Conservation (phyloP, 2,888 invertebrate species). For the Escarpia spicata region DNA sequence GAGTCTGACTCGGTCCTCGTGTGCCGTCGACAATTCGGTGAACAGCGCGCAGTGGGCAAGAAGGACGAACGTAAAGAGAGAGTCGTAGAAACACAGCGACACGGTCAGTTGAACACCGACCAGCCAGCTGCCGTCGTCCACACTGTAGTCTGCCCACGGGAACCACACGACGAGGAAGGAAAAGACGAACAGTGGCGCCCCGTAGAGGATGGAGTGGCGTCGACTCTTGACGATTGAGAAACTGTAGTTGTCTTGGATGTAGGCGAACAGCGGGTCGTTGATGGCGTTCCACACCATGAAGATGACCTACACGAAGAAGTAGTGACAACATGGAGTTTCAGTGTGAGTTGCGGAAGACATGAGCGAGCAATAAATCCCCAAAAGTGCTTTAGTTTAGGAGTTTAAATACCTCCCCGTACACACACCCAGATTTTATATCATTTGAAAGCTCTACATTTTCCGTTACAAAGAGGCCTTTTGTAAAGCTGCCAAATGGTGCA, state of each 20-base stretch:
- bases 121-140: constrained; percentile 47
- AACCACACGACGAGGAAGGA: constrained; percentile 65
- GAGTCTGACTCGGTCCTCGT: constrained; percentile 57
- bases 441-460: too few relatives aligned
- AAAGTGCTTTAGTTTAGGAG: too few relatives aligned
- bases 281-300: constrained; percentile 68
- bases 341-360: neutral
- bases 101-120: constrained; percentile 66
- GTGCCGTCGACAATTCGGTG: constrained; percentile 60
- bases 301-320: constrained; percentile 50
- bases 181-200: constrained; percentile 63
- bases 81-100: constrained; percentile 66
- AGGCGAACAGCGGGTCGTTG: constrained; percentile 68
- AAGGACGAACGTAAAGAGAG: constrained; percentile 64
- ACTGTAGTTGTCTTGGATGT: constrained; percentile 57
- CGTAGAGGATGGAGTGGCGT: constrained; percentile 62
- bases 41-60: constrained; percentile 64
- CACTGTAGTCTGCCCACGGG: constrained; percentile 56
- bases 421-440: too few relatives aligned
- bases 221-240: constrained; percentile 60
- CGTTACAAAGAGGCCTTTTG: neutral
- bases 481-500: too few relatives aligned
- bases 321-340: neutral
- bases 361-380: too few relatives aligned
- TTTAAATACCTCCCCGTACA: too few relatives aligned